Base-by-base conservation (phyloP, 92 coral and sea anemone genomes). In the Heteractis magnifica region DNA sequence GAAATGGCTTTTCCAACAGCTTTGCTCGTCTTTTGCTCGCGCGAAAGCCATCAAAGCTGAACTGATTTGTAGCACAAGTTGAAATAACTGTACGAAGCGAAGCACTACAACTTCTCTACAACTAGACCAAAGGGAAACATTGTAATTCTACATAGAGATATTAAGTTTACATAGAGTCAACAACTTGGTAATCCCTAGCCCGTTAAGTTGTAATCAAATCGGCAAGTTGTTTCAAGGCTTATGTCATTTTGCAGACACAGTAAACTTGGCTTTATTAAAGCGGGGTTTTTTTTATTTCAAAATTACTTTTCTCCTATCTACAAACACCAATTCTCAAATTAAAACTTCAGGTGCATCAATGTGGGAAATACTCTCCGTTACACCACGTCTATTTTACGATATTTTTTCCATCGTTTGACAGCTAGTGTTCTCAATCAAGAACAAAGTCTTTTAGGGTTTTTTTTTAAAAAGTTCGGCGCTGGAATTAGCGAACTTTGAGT, bases 221-320 rank as follows among this genome's bases (percentile, higher is more conserved):
- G 90, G 79, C 78, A 74, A 60, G 83, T 52, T 80, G 72, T 84
- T 83, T 76, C 55, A 60, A 19, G 79, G 23, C 86, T 44, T 71
- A 77, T 6, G 77, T 77, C 80, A 81, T 68, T 49, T 49, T 44
- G 51, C 76, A 88, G 86, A 88, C 82, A 76, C 56, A 71, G 59
- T 62, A 79, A 48, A 56, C 78, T 52, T 76, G n/a, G 79, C 79
- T 65, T 90, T 82, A 81, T 84, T 74, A 88, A 90, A 89, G 72
- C 85, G 86, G 81, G 6, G 68, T 23, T 12, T 62, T 84, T 90
- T 93, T 93, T 89, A 87, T 91, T 93, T 93, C 93, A 89, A 93
- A 93, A 93, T 87, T 89, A 89, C 86, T 84, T 77, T 87, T 62
- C 23, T 4, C 77, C 79, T 88, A 85, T 81, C 93, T 87, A 91